Conservation (phyloP, 2,113 vertebrate species). For the Athene cunicularia region DNA sequence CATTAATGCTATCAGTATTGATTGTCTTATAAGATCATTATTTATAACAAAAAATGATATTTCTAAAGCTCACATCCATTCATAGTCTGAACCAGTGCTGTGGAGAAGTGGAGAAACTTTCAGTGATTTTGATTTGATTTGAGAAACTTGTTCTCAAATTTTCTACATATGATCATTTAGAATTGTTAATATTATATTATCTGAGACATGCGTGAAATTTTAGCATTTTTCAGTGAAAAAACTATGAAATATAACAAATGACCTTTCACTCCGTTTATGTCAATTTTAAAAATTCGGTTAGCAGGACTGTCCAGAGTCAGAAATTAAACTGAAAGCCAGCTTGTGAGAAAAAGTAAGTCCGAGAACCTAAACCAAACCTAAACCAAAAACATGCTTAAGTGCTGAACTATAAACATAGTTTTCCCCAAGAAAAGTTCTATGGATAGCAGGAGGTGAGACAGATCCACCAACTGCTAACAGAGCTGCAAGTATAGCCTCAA, state of each 20-base stretch:
- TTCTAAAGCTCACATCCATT: not conserved
- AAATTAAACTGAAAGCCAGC: slow-evolving; percentile 1
- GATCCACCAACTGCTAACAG: not conserved
- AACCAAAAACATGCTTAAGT: not conserved
- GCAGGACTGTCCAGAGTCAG: not conserved
- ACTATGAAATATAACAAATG: not conserved
- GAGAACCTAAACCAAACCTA: not conserved
- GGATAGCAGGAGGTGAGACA: not conserved
- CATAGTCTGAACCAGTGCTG: not conserved
- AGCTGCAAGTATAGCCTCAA: not conserved
- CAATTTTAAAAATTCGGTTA: not conserved
- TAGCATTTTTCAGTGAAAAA: not conserved
- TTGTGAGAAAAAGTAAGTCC: not conserved
- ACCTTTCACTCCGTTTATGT: not conserved
- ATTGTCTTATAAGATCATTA: not conserved
- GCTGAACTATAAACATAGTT: not conserved
- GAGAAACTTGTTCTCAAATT: not conserved
- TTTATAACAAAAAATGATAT: not conserved
- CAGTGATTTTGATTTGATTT: not conserved
- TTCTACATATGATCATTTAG: not conserved
- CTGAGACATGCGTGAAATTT: not conserved
- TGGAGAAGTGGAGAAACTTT: not conserved
- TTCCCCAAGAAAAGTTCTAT: not conserved
- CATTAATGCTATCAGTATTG: not conserved
- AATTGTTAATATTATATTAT: not conserved